Evolutionary conservation across 2,888 invertebrate genomes (phyloP).

Genomic region (Acanthopleura granulata): DNA sequence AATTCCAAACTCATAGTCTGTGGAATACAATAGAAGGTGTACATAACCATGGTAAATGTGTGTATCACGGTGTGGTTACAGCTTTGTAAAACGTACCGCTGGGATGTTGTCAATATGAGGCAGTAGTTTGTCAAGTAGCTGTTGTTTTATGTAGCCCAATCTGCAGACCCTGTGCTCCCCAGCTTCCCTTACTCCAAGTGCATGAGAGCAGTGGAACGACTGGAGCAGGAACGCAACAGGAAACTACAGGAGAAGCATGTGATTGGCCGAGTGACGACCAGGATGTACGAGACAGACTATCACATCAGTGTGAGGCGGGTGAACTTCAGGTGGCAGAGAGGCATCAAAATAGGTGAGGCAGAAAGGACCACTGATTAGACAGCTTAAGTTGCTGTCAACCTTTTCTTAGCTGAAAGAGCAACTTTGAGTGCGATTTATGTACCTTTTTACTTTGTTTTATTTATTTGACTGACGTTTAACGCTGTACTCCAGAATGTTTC

Average conservation of each 20-base stretch:
- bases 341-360: conserved; percentile 82
- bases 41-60: background rate
- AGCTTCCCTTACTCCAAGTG: conserved; percentile 43
- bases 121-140: background rate
- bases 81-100: background rate
- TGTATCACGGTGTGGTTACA: background rate
- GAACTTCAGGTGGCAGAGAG: conserved; percentile 94
- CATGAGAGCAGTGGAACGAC: conserved; percentile 72
- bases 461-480: no score
- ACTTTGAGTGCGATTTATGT: no score
- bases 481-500: no score
- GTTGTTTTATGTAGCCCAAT: background rate
- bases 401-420: no score
- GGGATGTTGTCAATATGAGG: background rate
- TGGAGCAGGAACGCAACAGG: conserved; percentile 79
- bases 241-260: conserved; percentile 74
- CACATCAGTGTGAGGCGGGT: conserved; percentile 84
- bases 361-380: conserved; percentile 76
- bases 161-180: conserved; percentile 15
- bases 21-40: background rate
- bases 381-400: no score
- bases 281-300: conserved; percentile 75
- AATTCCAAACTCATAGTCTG: no score
- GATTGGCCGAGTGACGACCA: conserved; percentile 77
- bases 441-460: no score